Percentiles rank a stretch among this genome's conserved stretches.
These are phyloP conservation scores for Psittacula derbiana DNA, from an alignment of 2,797 vertebrate genomes.

Conservation along the genomic window DNA sequence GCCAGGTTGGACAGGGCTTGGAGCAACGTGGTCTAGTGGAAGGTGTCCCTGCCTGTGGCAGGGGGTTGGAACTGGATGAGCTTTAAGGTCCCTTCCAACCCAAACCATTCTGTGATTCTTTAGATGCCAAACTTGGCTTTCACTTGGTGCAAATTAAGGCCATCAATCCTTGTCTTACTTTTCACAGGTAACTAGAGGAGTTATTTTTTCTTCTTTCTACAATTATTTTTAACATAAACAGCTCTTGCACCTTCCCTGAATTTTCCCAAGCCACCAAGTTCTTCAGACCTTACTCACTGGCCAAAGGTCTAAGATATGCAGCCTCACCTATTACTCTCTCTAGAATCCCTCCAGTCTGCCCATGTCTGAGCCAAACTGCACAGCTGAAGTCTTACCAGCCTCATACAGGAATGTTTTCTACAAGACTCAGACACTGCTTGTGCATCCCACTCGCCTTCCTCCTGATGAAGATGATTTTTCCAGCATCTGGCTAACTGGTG, in stretches of 20 bases:
- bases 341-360: background rate
- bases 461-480: background rate
- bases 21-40: background rate
- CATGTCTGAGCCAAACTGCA: background rate
- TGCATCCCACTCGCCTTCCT: background rate
- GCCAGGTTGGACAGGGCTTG: background rate
- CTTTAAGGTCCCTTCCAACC: background rate
- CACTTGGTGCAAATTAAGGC: background rate
- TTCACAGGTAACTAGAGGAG: background rate
- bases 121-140: background rate
- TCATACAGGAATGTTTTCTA: background rate
- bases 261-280: background rate
- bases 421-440: background rate
- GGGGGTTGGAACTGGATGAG: background rate
- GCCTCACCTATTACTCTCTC: background rate
- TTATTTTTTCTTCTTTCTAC: background rate
- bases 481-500: background rate
- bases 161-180: fast-evolving
- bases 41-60: background rate
- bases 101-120: background rate
- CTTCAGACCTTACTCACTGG: background rate
- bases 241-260: background rate
- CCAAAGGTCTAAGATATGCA: background rate
- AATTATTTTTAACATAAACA: background rate
- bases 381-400: background rate